phyloP scores from a whole-genome alignment of 2,888 invertebrate species.

The Acanthopleura granulata region DNA sequence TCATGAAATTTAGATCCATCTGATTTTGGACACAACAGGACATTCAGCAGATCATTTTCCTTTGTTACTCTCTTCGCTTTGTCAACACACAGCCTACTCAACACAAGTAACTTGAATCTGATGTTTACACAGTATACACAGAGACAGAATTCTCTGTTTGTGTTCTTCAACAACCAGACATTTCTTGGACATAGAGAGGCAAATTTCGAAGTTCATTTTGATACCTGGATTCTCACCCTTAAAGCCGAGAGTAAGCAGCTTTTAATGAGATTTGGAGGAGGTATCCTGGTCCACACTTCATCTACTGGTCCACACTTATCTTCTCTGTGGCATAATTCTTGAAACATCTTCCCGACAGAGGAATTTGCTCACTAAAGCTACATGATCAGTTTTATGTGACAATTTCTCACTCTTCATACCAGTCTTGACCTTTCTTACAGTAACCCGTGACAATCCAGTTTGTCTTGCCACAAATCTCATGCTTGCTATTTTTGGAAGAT shows the following conservation, averaged over 20 bases:
- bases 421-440: not conserved
- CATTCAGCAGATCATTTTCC: conserved; percentile 29
- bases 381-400: not conserved
- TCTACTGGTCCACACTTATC: too few relatives aligned
- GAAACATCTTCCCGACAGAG: conserved; percentile 23
- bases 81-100: conserved; percentile 22
- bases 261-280: conserved; percentile 30
- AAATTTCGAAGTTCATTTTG: conserved; percentile 30
- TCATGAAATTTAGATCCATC: conserved; percentile 29
- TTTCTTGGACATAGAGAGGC: conserved; percentile 28
- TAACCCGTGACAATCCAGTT: not conserved
- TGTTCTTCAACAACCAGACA: conserved; percentile 26
- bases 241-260: conserved; percentile 27
- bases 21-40: conserved; percentile 33
- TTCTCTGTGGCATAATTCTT: conserved; percentile 27
- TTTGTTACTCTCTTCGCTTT: conserved; percentile 21
- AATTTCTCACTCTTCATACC: conserved; percentile 16
- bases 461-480: not conserved
- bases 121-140: conserved; percentile 37
- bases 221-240: conserved; percentile 22
- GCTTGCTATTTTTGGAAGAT: not conserved
- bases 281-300: conserved; percentile 35
- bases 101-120: conserved; percentile 31
- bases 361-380: conserved; percentile 24
- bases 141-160: conserved; percentile 32